These are phyloP conservation scores for Hypena proboscidalis DNA, from an alignment of 2,888 invertebrate genomes.

Conservation along the genomic window DNA sequence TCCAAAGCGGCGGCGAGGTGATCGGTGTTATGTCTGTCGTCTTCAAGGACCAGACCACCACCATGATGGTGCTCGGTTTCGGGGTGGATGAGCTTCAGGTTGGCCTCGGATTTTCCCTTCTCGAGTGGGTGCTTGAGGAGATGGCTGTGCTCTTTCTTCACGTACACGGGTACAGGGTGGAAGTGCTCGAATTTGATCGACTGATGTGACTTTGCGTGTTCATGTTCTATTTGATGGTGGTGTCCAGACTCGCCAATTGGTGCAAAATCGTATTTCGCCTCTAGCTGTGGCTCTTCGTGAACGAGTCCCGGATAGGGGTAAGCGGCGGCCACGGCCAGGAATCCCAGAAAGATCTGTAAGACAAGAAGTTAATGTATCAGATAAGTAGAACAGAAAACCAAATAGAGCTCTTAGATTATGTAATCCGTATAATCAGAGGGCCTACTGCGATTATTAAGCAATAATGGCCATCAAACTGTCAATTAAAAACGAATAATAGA, in stretches of 20 bases:
- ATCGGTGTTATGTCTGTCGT: slow-evolving; percentile 79
- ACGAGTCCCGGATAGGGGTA: slow-evolving; percentile 77
- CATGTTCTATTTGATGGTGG: slow-evolving; percentile 86
- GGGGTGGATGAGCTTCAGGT: slow-evolving; percentile 86
- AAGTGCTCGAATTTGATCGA: slow-evolving; percentile 89
- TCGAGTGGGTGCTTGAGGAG: slow-evolving; percentile 87
- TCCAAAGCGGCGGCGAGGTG: slow-evolving; percentile 62
- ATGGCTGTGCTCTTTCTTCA: slow-evolving; percentile 88
- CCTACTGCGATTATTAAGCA: slow-evolving; percentile 12
- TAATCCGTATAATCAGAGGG: slow-evolving; percentile 8
- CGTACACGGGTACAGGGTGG: slow-evolving; percentile 89
- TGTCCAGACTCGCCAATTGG: slow-evolving; percentile 80
- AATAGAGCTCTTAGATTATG: slow-evolving; percentile 12
- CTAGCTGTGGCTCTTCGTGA: slow-evolving; percentile 75
- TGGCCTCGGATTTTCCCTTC: slow-evolving; percentile 86
- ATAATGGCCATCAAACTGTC: slow-evolving; percentile 23
- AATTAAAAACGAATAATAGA: slow-evolving; percentile 34
- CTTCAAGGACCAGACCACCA: slow-evolving; percentile 85
- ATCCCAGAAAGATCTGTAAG: slow-evolving; percentile 79
- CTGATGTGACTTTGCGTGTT: slow-evolving; percentile 89
- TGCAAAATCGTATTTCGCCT: slow-evolving; percentile 70
- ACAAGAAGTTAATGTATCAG: slow-evolving; percentile 13
- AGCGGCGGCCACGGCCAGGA: slow-evolving; percentile 75
- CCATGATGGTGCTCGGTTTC: slow-evolving; percentile 86
- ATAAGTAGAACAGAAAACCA: neutral